Conservation (phyloP, 2,797 vertebrate genomes). For the Cossypha niveicapilla region DNA sequence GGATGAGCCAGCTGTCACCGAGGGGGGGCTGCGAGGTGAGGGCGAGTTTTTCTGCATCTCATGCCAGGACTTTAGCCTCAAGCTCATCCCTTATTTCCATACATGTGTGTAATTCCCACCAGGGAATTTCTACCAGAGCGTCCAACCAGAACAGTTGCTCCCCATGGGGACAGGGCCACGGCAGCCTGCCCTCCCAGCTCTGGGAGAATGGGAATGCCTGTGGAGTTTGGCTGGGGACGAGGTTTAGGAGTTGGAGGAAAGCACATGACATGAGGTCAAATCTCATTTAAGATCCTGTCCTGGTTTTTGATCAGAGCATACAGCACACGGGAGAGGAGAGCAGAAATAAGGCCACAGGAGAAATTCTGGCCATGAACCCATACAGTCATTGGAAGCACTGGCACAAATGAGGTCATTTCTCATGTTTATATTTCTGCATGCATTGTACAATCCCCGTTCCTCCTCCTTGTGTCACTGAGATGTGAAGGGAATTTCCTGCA, state of each 20-base stretch:
- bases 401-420: slow-evolving; percentile 31
- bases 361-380: neutral
- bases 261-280: neutral
- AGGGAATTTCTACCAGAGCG: neutral
- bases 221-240: neutral
- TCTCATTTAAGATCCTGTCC: neutral
- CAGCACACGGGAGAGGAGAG: neutral
- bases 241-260: neutral
- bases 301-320: neutral
- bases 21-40: neutral
- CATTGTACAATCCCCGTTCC: neutral
- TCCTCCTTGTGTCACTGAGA: neutral
- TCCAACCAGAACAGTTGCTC: neutral
- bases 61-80: neutral
- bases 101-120: neutral
- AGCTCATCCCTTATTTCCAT: slow-evolving; percentile 22
- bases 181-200: neutral
- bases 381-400: neutral
- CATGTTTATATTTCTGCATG: neutral
- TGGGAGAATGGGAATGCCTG: fast-evolving
- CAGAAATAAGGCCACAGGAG: neutral
- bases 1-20: neutral
- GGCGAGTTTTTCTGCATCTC: slow-evolving; percentile 3
- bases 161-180: neutral
- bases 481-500: neutral